Evolutionary conservation across 2,888 invertebrate genomes (phyloP).

Genomic region (Drosophila limbata): DNA sequence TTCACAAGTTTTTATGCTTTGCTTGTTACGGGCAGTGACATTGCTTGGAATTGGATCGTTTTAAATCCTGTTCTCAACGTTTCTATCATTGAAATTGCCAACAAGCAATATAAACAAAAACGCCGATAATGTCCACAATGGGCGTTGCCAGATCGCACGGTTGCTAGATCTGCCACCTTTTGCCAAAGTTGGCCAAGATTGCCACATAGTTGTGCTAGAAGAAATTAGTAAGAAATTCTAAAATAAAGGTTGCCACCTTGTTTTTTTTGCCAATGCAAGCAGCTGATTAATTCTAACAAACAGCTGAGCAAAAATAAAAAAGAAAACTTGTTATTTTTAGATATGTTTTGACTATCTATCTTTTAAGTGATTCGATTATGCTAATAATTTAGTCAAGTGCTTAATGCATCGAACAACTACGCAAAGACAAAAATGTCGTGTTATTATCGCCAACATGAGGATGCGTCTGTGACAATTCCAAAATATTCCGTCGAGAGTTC

Average conservation of each 20-base stretch:
- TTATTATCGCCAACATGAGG: slow-evolving; percentile 89
- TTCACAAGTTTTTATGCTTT: slow-evolving; percentile 27
- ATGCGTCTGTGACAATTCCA: slow-evolving; percentile 89
- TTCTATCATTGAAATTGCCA: slow-evolving; percentile 56
- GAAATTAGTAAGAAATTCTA: no score
- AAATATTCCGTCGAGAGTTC: slow-evolving; percentile 87
- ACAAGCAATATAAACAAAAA: slow-evolving; percentile 71
- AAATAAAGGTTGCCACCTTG: no score
- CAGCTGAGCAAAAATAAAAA: slow-evolving; percentile 46
- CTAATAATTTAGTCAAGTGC: slow-evolving; percentile 18
- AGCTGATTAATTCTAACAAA: no score
- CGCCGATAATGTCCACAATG: slow-evolving; percentile 34
- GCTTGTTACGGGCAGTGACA: slow-evolving; percentile 38
- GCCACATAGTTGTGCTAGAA: no score
- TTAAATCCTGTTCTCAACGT: slow-evolving; percentile 18
- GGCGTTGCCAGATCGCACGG: slow-evolving; percentile 30
- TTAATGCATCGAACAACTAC: slow-evolving; percentile 19
- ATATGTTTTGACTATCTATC: slow-evolving; percentile 6
- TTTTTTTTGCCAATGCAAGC: no score
- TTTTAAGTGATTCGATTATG: slow-evolving; percentile 31
- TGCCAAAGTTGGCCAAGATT: no score
- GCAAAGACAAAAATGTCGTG: slow-evolving; percentile 88
- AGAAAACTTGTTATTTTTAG: slow-evolving; percentile 26
- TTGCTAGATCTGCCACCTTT: no score
- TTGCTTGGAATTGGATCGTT: slow-evolving; percentile 45